Conservation (phyloP, 2,888 invertebrate genomes). For the Buathra laborator region DNA sequence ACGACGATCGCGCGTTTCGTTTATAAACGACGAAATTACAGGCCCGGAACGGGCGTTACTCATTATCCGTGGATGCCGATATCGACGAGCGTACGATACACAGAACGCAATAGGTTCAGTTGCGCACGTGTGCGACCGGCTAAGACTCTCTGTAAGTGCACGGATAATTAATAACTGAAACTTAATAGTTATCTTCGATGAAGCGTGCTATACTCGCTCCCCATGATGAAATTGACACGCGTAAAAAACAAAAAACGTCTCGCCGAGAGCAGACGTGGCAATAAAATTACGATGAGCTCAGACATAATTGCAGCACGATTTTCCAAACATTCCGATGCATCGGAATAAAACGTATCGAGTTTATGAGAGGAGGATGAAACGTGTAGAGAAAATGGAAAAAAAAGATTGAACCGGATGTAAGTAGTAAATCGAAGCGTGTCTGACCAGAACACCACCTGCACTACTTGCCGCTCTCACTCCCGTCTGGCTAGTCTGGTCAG, state of each 20-base stretch:
- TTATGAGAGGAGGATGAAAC: constrained; percentile 2
- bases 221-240: no score
- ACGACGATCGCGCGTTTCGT: constrained; percentile 68
- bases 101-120: background rate
- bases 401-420: constrained; percentile 40
- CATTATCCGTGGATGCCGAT: constrained; percentile 68
- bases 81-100: constrained; percentile 24
- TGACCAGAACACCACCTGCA: constrained; percentile 58
- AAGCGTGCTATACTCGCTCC: constrained; percentile 11
- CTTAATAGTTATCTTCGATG: background rate
- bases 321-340: constrained; percentile 10
- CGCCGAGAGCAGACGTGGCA: no score
- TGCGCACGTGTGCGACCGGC: background rate
- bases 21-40: constrained; percentile 79
- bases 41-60: constrained; percentile 74
- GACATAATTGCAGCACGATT: background rate
- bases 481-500: constrained; percentile 7
- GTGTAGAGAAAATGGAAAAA: constrained; percentile 1
- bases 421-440: constrained; percentile 57
- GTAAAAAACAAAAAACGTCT: no score
- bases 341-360: constrained; percentile 30
- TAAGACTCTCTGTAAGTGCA: background rate
- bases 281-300: background rate
- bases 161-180: constrained; percentile 18
- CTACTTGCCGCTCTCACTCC: constrained; percentile 46